phyloP scores from a whole-genome alignment of 2,113 vertebrate species.

The Felis catus region F.catus_Fca126_mat1.0 CM031412.1:33261501-33262000 shows the following conservation, averaged over 20 bases:
- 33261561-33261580: not conserved
- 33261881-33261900: not conserved
- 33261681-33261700: not conserved
- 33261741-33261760: not conserved
- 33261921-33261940: not conserved
- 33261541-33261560: not conserved
- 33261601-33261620: not conserved
- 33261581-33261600: not conserved
- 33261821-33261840: not conserved
- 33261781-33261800: not conserved
- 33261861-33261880: not conserved
- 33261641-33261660: not conserved
- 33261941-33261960: not conserved
- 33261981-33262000: not conserved
- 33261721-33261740: not conserved
- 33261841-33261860: not conserved
- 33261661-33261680: not conserved
- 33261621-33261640: not conserved
- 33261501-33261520: not conserved
- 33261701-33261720: not conserved
- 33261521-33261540: not conserved
- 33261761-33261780: not conserved
- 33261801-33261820: not conserved
- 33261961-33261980: not conserved
- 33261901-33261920: not conserved